Base-by-base conservation (phyloP, 2,888 invertebrate species). In the Limenitis arthemis region DNA sequence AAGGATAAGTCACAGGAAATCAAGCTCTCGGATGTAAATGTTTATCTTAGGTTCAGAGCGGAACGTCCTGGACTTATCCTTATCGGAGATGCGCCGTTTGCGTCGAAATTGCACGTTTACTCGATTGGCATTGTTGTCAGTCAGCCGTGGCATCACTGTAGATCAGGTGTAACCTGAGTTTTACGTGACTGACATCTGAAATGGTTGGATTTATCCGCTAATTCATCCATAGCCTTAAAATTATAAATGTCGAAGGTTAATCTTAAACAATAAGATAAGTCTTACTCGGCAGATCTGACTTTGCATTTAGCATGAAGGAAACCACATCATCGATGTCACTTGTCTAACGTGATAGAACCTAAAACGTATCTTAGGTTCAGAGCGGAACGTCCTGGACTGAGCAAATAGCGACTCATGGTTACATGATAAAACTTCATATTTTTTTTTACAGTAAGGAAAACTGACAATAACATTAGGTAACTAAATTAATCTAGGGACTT, bases 31-130 rank as follows among this genome's bases (percentile, higher is more conserved):
- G 58, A 61, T 60, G 50, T 58, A 52, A 52, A 56, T 56, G 48
- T 58, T 57, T 56, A 60, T 57, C 34, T 44, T 44, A 46, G 53
- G 51, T 57, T 58, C 44, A 57, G 51, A 51, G 50, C 53, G 33
- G 51, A 46, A 48, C 53, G 44, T 34, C 36, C 44, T 6, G n/a
- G 62, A 66, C 67, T 70, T 74, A 75, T 75, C 76, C 73, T 77
- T 77, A 75, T 75, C 73, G 70, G 70, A 75, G 76, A 80, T 77
- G 77, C 73, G 77, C 71, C 69, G 65, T 68, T 68, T 68, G 74
- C 67, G 68, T 76, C 62, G 61, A 65, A 78, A 80, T 81, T 75
- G 72, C 77, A 74, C 76, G 78, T 81, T 84, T 80, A 81, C 67
- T 61, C 65, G 64, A 69, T 61, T 64, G 68, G 72, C 74, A 81